These are phyloP conservation scores for Rostratula benghalensis DNA, from an alignment of 2,113 vertebrate species.

Conservation along the genomic window DNA sequence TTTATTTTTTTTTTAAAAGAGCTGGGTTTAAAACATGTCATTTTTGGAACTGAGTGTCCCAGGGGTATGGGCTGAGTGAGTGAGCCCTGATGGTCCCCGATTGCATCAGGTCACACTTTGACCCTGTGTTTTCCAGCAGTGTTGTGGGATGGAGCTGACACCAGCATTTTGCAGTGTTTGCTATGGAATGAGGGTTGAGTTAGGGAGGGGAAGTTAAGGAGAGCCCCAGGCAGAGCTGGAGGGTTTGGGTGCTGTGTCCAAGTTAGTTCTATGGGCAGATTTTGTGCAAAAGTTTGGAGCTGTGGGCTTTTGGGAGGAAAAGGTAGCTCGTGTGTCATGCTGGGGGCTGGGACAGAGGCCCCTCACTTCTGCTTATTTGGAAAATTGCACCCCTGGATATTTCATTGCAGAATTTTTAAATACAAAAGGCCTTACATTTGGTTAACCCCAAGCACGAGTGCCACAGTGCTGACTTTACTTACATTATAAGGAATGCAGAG, in stretches of 20 bases:
- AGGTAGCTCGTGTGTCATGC: rapidly evolving
- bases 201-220: background rate
- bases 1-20: background rate
- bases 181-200: background rate
- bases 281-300: background rate
- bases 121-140: rapidly evolving
- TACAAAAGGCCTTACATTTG: background rate
- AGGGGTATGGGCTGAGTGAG: rapidly evolving
- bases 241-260: background rate
- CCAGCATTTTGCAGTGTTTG: rapidly evolving
- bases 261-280: background rate
- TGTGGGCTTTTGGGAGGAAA: background rate
- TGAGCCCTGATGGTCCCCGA: rapidly evolving
- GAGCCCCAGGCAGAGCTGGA: background rate
- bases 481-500: background rate
- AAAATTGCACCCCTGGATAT: background rate
- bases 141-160: background rate
- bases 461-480: background rate
- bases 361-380: background rate
- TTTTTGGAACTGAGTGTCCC: rapidly evolving
- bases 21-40: background rate
- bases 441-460: background rate
- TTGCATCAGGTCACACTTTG: rapidly evolving
- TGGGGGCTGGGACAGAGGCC: rapidly evolving
- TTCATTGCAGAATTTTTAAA: background rate